Base-by-base conservation (phyloP, 2,797 vertebrate species). In the Gymnothorax reevesii region DNA sequence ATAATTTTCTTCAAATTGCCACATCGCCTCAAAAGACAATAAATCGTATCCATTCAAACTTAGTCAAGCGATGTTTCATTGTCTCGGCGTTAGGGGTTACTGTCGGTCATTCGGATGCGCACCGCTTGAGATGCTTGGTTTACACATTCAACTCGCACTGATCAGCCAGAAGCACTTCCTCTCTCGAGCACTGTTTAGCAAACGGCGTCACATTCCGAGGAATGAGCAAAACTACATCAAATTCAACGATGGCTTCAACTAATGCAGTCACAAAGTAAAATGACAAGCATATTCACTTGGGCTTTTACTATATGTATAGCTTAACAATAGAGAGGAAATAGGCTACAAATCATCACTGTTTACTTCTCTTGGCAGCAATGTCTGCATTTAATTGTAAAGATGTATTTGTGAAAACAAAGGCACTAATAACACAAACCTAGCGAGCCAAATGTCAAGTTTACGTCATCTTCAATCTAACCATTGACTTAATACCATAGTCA, bases 21-120 rank as follows among this genome's bases (percentile, higher is more conserved):
- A 12, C 25, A 49, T 59, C 66, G 59, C 62, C 25, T 25, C 52
- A 20, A 25, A 57, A 10, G 9, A n/a, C 55, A 82, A 20, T 33
- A 15, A 75, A 3, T 9, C 27, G 73, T 71, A 49, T 4, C 42
- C 22, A 0, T 22, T 22, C 42, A 5, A 69, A 88, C 27, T 89
- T 90, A 0, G 59, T 20, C 52, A 42, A 22, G 17, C 25, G 77
- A 84, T 90, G 54, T 92, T 91, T 93, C 89, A 94, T 94, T 96
- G 94, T 94, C 94, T 90, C 75, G 69, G 27, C 62, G 88, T 69
- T 82, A 42, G 2, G 89, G 95, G 95, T 96, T 94, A 96, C 93
- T 95, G 57, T 95, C 96, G 95, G 95, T 94, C 95, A 95, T 90
- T 87, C 83, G 57, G 57, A 73, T 25, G 59, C 25, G 71, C 84